Conservation (phyloP, 2,797 vertebrate species). For the Neosilurus hyrtlii region DNA sequence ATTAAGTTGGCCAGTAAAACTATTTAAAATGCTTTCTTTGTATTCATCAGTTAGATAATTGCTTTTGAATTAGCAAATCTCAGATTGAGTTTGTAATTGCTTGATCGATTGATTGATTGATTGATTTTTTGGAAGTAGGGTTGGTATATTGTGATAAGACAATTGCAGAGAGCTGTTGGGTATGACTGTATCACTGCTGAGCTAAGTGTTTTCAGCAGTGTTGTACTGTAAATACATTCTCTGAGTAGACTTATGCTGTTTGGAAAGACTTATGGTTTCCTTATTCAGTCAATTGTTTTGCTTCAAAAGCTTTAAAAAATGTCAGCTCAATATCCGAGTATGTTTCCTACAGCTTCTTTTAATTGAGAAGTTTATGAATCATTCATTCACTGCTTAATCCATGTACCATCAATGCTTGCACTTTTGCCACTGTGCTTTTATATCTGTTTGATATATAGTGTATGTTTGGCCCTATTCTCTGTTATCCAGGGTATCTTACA, state of each 20-base stretch:
- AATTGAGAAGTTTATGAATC: slow-evolving; percentile 29
- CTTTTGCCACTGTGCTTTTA: slow-evolving; percentile 24
- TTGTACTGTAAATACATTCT: background rate
- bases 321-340: background rate
- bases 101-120: too few relatives aligned
- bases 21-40: too few relatives aligned
- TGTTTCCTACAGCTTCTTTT: slow-evolving; percentile 30
- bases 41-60: too few relatives aligned
- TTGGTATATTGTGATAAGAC: background rate
- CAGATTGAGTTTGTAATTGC: too few relatives aligned
- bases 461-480: slow-evolving; percentile 10
- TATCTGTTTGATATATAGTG: slow-evolving; percentile 1
- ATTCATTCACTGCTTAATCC: slow-evolving; percentile 28
- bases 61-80: too few relatives aligned
- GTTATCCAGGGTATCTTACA: slow-evolving; percentile 30
- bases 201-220: background rate
- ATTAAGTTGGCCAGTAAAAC: too few relatives aligned
- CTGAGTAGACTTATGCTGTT: background rate
- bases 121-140: too few relatives aligned
- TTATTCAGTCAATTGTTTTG: slow-evolving; percentile 11
- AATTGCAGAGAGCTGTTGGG: background rate
- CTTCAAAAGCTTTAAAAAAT: slow-evolving; percentile 1
- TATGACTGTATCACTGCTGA: background rate
- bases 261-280: background rate
- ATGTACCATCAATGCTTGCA: slow-evolving; percentile 31